Base-by-base conservation (phyloP, 2,113 vertebrate species). In the Progne subis region DNA sequence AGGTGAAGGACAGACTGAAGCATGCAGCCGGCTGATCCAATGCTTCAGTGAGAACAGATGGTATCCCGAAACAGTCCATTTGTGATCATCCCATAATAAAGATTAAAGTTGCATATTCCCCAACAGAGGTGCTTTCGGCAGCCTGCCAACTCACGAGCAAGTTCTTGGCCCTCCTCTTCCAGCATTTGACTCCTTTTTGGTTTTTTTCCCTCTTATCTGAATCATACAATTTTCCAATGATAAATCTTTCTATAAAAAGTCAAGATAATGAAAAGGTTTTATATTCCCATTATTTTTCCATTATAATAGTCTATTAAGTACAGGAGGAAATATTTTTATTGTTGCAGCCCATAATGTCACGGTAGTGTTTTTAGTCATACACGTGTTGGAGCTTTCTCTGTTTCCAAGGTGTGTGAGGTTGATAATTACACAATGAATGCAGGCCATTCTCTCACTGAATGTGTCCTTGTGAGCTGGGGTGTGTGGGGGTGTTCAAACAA, bases 11-110 rank as follows among this genome's bases (percentile, higher is more conserved):
- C 94, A 93, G 85, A 94, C 68, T 68, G 67, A 82, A 95, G 64
- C 74, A 50, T 88, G 72, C 59, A 95, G 93, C 78, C 95, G 95
- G 88, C 74, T 94, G 90, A 90, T 95, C 96, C 60, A 67, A 70
- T 96, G 97, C 96, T 97, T 97, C 96, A 82, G 63, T 94, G 97
- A 97, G 96, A 98, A 97, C 98, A 98, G 98, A 98, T 98, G 98
- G 97, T 63, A 56, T 96, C 97, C 96, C 91, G 92, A 97, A 96
- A 85, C 94, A 93, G 91, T 92, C 96, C 94, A 95, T 96, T 97
- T 97, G 90, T 90, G 95, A 97, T 96, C 92, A 92, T 92, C 96
- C 86, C 92, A 60, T 98, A 97, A 97, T 98, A 98, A 97, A 98
- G 96, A 98, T 98, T 97, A 97, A 97, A 97, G 96, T 97, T 92